A percentile compares a stretch with the other conserved stretches of the same genome.
Conservation (phyloP, 2,888 invertebrate genomes). For the Cyaniris semiargus region DNA sequence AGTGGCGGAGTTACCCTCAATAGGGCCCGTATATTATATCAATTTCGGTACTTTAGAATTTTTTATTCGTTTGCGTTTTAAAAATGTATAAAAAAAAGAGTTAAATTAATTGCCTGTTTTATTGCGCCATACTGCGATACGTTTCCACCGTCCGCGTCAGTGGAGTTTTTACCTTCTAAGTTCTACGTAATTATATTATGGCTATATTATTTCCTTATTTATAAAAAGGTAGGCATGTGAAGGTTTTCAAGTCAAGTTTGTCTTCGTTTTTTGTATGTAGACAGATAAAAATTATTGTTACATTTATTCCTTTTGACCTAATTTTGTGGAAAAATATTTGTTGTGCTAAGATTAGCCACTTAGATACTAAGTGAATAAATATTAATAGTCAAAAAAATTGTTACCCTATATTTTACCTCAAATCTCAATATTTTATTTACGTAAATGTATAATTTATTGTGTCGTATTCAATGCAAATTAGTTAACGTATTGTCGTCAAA, state of each 20-base stretch:
- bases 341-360: not conserved
- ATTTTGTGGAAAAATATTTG: not conserved
- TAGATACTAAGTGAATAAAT: not conserved
- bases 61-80: no score
- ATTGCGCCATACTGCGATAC: not conserved
- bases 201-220: not conserved
- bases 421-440: not conserved
- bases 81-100: not conserved
- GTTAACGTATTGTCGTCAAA: slow-evolving; percentile 1
- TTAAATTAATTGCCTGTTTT: not conserved
- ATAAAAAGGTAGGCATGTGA: slow-evolving; percentile 15
- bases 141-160: not conserved
- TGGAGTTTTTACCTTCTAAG: slow-evolving; percentile 13
- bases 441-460: slow-evolving; percentile 1
- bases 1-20: not conserved
- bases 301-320: not conserved
- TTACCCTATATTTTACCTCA: not conserved
- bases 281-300: not conserved
- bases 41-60: not conserved
- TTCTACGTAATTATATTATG: not conserved
- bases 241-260: not conserved
- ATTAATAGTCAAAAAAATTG: not conserved
- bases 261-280: not conserved
- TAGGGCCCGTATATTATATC: not conserved
- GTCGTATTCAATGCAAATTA: slow-evolving; percentile 21